phyloP scores from a whole-genome alignment of 23 tunicate genomes.

The Oikopleura albicans region DNA sequence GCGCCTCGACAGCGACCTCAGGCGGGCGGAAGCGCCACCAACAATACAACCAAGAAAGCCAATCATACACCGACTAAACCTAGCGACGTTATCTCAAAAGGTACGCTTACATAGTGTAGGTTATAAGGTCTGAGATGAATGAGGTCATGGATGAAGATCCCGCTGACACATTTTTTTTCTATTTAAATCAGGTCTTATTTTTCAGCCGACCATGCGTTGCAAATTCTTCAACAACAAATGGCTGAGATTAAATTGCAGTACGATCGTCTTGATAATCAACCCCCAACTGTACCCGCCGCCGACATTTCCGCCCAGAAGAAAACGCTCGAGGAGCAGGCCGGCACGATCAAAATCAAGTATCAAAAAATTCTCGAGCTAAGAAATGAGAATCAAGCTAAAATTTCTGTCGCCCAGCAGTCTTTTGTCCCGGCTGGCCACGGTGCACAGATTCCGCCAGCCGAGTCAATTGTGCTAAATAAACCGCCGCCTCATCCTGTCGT shows the following conservation, averaged over 20 bases:
- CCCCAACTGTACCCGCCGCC: background rate
- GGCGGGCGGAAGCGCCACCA: no score
- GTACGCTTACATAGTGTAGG: background rate
- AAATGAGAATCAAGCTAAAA: background rate
- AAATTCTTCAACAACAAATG: slow-evolving; percentile 12
- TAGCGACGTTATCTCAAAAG: background rate
- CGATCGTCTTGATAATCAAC: background rate
- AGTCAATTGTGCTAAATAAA: background rate
- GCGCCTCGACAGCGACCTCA: slow-evolving; percentile 81
- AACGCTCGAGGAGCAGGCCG: background rate
- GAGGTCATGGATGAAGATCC: background rate
- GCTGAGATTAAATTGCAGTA: background rate
- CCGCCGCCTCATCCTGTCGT: background rate
- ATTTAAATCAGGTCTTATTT: no score
- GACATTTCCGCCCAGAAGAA: background rate
- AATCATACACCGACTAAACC: no score
- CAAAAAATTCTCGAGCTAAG: slow-evolving; percentile 5
- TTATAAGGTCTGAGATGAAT: background rate
- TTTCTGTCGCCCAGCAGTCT: background rate
- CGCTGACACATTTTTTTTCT: no score
- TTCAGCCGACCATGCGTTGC: background rate
- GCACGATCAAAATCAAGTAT: slow-evolving; percentile 14
- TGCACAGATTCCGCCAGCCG: background rate
- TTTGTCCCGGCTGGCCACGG: background rate
- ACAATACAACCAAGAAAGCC: no score